Conservation (phyloP, 2,113 vertebrate species). For the Vimba vimba region DNA sequence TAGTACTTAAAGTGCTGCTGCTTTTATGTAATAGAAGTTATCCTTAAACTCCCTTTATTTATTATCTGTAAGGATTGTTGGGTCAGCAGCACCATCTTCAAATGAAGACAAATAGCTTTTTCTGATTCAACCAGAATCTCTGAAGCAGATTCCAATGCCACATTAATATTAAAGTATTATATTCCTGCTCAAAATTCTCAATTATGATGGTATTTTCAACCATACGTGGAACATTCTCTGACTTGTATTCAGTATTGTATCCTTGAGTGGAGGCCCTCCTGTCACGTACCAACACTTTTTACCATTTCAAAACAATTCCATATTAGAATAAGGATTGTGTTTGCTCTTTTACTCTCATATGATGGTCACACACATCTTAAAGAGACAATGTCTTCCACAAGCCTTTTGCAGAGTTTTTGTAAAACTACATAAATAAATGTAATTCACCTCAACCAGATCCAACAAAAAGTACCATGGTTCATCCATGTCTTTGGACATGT, state of each 20-base stretch:
- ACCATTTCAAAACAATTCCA: no score
- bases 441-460: neutral
- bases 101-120: neutral
- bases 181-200: neutral
- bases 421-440: neutral
- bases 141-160: neutral
- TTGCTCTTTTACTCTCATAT: no score
- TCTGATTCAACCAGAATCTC: no score
- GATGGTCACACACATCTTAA: no score
- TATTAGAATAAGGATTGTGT: no score
- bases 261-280: no score
- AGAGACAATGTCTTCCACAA: no score
- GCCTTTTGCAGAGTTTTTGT: neutral
- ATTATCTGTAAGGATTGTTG: neutral
- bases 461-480: neutral
- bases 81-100: neutral
- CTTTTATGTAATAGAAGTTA: neutral
- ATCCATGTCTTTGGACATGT: neutral
- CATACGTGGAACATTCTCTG: no score
- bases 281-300: no score
- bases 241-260: no score
- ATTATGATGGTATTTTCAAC: no score
- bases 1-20: neutral
- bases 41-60: constrained; percentile 6
- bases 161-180: neutral